Evolutionary conservation across 1,140 invertebrate species (phyloP), one percentile per base, ranked within the genome.

Genomic region (Cataglyphis hispanica): DNA sequence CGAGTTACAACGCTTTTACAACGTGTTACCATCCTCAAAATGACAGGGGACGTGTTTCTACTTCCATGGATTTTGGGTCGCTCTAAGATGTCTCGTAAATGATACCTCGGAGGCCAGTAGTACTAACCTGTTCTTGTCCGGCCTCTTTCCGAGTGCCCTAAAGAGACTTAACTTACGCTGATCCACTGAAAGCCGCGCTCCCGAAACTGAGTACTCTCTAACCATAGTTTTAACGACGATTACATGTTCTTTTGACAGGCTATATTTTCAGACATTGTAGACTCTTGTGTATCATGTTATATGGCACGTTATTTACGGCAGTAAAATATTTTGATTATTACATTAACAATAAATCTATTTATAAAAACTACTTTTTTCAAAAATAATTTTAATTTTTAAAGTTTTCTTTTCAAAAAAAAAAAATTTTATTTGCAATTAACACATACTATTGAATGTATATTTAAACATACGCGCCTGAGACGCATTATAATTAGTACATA

Each of bases 41-140:
- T 86, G 86, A 86, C 85, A 75, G 16, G 83, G 75, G 74, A 81
- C 75, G 37, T 56, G 76, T 88, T 89, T 75, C 87, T 83, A 74
- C 81, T 89, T 75, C 75, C 87, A 74, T 86, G 75, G 87, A 86
- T 88, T 88, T 85, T 72, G 66, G 86, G 25, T 67, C 87, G 87
- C 69, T 70, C 74, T 70, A 86, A 88, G 69, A 75, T 81, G 86
- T 60, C 75, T 40, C 72, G 25, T 70, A 40, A 88, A 88, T 74
- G 75, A 67, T 64, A 85, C 87, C 86, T 88, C 63, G 43, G 87
- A 81, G 87, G 75, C 86, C 50, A 86, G 69, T 86, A 81, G 46
- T 77, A 53, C 58, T 43, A 86, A 88, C 86, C 86, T 72, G 74
- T 81, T 86, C 87, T 46, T 27, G 81, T 25, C 63, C 72, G 66